Conservation (phyloP, 2,113 vertebrate species). For the Aramus guarauna region DNA sequence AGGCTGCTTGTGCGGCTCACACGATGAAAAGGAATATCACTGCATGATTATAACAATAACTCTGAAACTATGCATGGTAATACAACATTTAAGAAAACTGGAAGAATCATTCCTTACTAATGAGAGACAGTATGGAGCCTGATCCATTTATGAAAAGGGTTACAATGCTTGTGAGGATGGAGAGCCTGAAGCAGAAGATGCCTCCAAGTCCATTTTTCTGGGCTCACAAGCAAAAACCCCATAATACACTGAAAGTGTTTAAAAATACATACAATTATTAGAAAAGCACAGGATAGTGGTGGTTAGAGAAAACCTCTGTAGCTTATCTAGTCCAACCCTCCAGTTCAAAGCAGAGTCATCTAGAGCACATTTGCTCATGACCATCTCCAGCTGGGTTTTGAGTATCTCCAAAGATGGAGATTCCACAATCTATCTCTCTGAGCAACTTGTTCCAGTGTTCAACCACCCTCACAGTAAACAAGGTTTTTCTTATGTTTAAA, state of each 20-base stretch:
- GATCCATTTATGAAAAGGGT: neutral
- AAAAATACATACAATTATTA: neutral
- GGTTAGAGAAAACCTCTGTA: neutral
- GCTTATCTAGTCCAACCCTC: neutral
- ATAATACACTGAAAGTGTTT: neutral
- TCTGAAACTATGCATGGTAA: neutral
- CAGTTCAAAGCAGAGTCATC: neutral
- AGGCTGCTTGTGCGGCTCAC: fast-evolving
- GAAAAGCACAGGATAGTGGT: neutral
- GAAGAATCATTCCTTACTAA: neutral
- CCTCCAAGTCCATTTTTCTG: neutral
- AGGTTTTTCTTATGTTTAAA: neutral
- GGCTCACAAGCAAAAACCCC: neutral
- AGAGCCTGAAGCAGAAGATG: neutral
- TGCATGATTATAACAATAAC: neutral
- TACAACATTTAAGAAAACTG: neutral
- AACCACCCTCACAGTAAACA: neutral
- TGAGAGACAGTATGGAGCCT: neutral
- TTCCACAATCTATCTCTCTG: neutral
- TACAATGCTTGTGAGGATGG: neutral
- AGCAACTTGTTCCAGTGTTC: neutral
- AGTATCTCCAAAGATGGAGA: neutral
- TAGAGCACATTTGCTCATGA: neutral
- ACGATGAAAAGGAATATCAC: neutral
- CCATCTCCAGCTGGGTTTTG: neutral